phyloP scores from a whole-genome alignment of 2,888 invertebrate species.

The Trissoscelio sp. region DNA sequence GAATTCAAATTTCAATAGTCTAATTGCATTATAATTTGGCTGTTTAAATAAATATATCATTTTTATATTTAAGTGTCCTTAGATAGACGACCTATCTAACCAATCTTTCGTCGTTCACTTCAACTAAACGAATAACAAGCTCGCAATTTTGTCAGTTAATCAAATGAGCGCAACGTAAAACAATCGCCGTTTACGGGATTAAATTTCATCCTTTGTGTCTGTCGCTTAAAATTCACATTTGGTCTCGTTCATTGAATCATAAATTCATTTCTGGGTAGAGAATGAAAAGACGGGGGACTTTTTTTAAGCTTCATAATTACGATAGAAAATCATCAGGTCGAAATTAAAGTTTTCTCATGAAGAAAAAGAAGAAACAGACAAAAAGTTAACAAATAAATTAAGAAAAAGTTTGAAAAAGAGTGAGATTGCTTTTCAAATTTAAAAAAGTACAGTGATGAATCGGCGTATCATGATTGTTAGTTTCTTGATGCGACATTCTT shows the following conservation, averaged over 20 bases:
- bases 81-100: slow-evolving; percentile 9
- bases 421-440: no score
- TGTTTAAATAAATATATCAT: neutral
- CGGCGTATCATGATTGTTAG: slow-evolving; percentile 43
- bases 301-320: neutral
- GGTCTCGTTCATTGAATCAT: slow-evolving; percentile 55
- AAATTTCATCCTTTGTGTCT: slow-evolving; percentile 54
- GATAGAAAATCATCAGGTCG: neutral
- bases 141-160: slow-evolving; percentile 55
- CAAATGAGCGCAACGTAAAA: slow-evolving; percentile 57
- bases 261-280: slow-evolving; percentile 46
- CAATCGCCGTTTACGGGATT: slow-evolving; percentile 57
- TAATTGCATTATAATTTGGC: neutral
- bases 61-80: slow-evolving; percentile 4
- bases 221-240: slow-evolving; percentile 49
- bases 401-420: neutral
- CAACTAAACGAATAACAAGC: slow-evolving; percentile 30
- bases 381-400: neutral
- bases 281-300: slow-evolving; percentile 32
- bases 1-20: neutral
- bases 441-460: slow-evolving; percentile 3
- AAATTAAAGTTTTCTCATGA: neutral
- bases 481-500: slow-evolving; percentile 51
- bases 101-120: slow-evolving; percentile 31
- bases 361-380: neutral